A percentile compares a stretch with the other conserved stretches of the same genome.
Conservation (phyloP, 2,888 invertebrate species). For the Stenurella melanura region DNA sequence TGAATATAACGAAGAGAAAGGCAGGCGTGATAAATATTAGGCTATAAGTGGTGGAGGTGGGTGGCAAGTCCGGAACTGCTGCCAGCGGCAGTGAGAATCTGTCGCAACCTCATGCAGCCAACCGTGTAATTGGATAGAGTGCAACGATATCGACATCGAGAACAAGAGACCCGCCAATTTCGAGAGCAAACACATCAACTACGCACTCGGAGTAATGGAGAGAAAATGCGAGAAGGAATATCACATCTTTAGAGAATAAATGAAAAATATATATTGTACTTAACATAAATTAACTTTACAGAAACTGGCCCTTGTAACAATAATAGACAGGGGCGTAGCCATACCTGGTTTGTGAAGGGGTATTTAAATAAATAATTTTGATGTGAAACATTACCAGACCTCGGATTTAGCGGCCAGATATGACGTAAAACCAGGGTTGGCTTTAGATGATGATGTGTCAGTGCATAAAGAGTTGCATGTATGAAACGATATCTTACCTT, state of each 20-base stretch:
- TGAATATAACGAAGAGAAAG: slow-evolving; percentile 48
- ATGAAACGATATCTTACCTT: too few relatives aligned
- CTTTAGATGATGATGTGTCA: too few relatives aligned
- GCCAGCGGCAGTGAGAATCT: slow-evolving; percentile 70
- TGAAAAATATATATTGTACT: background rate
- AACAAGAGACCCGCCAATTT: slow-evolving; percentile 38
- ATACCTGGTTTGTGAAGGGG: too few relatives aligned
- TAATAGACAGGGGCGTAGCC: background rate
- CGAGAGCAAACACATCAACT: slow-evolving; percentile 42
- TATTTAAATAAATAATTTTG: too few relatives aligned
- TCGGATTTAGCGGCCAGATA: too few relatives aligned
- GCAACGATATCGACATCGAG: slow-evolving; percentile 66
- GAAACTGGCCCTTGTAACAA: background rate
- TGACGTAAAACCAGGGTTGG: too few relatives aligned
- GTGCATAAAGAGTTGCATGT: too few relatives aligned
- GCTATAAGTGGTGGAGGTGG: slow-evolving; percentile 69
- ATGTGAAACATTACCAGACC: too few relatives aligned
- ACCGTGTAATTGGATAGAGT: slow-evolving; percentile 72
- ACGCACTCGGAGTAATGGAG: slow-evolving; percentile 36
- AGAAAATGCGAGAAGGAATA: slow-evolving; percentile 19
- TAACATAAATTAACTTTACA: background rate
- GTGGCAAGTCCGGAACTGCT: slow-evolving; percentile 63
- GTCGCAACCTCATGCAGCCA: slow-evolving; percentile 71
- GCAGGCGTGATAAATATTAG: slow-evolving; percentile 69
- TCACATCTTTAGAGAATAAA: slow-evolving; percentile 17